Conservation (phyloP, 2,888 invertebrate species). For the Coelinius sp. region DNA sequence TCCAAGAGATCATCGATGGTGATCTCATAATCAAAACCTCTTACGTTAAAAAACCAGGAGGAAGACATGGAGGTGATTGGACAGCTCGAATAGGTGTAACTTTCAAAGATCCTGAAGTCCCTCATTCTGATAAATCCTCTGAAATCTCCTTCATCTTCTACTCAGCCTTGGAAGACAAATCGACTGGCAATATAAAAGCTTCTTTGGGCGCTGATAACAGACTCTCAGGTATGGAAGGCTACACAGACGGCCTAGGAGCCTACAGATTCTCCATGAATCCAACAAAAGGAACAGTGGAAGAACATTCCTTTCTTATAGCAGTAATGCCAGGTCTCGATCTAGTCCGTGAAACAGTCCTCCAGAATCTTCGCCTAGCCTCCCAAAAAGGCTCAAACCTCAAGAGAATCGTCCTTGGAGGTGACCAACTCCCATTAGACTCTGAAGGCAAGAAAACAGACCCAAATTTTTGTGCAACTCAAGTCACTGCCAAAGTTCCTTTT, state of each 20-base stretch:
- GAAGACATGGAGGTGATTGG: slow-evolving; percentile 93
- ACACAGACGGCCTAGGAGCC: slow-evolving; percentile 83
- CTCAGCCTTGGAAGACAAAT: slow-evolving; percentile 83
- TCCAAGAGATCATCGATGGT: slow-evolving; percentile 89
- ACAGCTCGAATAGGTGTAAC: slow-evolving; percentile 84
- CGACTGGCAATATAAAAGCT: slow-evolving; percentile 74
- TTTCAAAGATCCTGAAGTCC: slow-evolving; percentile 61
- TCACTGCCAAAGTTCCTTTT: slow-evolving; percentile 85
- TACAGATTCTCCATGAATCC: slow-evolving; percentile 76
- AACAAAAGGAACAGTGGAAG: slow-evolving; percentile 75
- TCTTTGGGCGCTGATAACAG: slow-evolving; percentile 72
- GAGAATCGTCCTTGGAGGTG: slow-evolving; percentile 77
- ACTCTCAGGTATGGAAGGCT: slow-evolving; percentile 79
- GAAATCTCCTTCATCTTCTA: slow-evolving; percentile 85
- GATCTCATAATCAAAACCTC: slow-evolving; percentile 85
- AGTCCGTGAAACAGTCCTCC: slow-evolving; percentile 83
- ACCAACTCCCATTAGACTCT: slow-evolving; percentile 71
- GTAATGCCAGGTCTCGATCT: slow-evolving; percentile 79
- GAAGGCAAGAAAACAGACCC: slow-evolving; percentile 72
- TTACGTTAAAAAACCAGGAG: slow-evolving; percentile 88
- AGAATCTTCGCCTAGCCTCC: slow-evolving; percentile 77
- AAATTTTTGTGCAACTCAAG: slow-evolving; percentile 85
- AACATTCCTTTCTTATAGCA: slow-evolving; percentile 83
- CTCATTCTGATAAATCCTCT: slow-evolving; percentile 58
- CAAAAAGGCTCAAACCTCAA: slow-evolving; percentile 72